Conservation (phyloP, 2,113 vertebrate species). For the Porphyrio hochstetteri region DNA sequence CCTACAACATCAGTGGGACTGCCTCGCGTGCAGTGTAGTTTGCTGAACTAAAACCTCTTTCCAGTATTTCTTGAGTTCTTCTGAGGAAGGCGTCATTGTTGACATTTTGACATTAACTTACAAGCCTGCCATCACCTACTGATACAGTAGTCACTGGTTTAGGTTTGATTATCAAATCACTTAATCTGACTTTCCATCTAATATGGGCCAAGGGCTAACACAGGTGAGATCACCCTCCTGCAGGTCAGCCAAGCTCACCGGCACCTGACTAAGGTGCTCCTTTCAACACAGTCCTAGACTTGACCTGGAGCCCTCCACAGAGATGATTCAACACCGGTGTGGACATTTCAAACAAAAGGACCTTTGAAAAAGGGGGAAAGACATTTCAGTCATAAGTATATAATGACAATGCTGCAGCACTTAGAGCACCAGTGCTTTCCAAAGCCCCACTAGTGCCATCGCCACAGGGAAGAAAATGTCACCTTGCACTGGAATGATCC, state of each 20-base stretch:
- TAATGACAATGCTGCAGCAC: not conserved
- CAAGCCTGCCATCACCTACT: not conserved
- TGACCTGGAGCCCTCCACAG: not conserved
- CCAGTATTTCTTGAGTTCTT: not conserved
- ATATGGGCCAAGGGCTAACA: not conserved
- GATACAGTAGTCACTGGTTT: not conserved
- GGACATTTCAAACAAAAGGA: not conserved
- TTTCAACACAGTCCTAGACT: not conserved
- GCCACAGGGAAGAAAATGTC: not conserved
- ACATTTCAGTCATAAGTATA: not conserved
- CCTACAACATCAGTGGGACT: rapidly evolving
- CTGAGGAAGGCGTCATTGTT: not conserved
- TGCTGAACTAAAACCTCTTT: not conserved
- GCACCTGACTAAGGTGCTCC: not conserved
- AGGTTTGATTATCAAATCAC: not conserved
- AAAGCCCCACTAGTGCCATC: not conserved
- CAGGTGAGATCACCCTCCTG: not conserved
- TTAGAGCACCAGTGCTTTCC: not conserved
- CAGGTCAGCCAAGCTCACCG: not conserved
- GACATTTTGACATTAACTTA: not conserved
- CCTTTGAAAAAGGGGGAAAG: not conserved
- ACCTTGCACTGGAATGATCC: not conserved
- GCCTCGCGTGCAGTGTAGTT: rapidly evolving
- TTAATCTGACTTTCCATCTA: not conserved
- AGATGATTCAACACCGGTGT: not conserved